Base-by-base conservation (phyloP, 1,140 invertebrate genomes). In the Aphelinus certus region DNA sequence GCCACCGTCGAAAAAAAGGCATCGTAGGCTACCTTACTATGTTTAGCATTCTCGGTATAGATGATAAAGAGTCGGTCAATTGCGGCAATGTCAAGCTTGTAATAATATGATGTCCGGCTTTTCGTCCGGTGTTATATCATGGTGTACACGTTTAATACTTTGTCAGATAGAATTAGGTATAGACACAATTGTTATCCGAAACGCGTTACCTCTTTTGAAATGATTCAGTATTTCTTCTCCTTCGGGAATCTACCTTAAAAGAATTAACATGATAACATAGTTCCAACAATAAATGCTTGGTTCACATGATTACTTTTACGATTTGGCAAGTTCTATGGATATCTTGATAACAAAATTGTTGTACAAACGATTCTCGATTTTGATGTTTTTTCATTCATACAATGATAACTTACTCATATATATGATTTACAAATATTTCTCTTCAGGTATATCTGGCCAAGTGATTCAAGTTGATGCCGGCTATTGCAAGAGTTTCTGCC, bases 401-500 rank as follows among this genome's bases (percentile, higher is more conserved):
- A 26, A 26, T 26, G 26, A 26, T 26, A 26, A 26, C 26, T 26
- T 26, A 26, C 26, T 26, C 26, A 26, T 26, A 26, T 26, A 26
- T 26, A 26, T 26, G 26, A 26, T 26, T 26, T 26, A 26, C 26
- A 26, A 26, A 26, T 26, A 26, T 26, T 26, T 26, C 26, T 26
- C 2, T 76, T 4, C 68, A 88, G 86, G 80, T 26, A 85, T 87
- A 77, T 86, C 83, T 2, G 85, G 85, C 4, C 82, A 87, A 76
- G 26, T 84, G 7, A 85, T 88, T 45, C 80, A 85, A 53, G 83
- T 86, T 62, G 85, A 88, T 60, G 80, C 80, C n/a, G 86, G 86
- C 26, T 83, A 84, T 26, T 88, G 86, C 73, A 82, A 84, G 53
- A 85, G 81, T 76, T 75, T 85, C 7, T 88, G 86, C 68, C 86